A percentile compares a stretch with the other conserved stretches of the same genome.
phyloP scores from a whole-genome alignment of 1,140 invertebrate genomes.

The Cydia fagiglandana region DNA sequence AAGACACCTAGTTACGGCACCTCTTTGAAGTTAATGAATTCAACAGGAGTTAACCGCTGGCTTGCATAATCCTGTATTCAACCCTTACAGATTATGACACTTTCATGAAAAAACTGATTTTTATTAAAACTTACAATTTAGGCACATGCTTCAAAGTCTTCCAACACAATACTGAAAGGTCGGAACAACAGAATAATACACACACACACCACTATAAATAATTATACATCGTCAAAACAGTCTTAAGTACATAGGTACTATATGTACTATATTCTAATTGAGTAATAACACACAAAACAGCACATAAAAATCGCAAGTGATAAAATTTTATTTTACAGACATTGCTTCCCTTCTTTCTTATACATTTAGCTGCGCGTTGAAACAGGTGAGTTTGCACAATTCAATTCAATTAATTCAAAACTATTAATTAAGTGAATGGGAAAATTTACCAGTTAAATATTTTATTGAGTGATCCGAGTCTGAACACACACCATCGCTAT shows the following conservation, averaged over 20 bases:
- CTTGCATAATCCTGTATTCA: slow-evolving; percentile 45
- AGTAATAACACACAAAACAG: no score
- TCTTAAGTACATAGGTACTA: no score
- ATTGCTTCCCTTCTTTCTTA: no score
- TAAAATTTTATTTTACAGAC: no score
- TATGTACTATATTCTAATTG: no score
- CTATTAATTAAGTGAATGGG: background rate
- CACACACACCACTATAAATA: no score
- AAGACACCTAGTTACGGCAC: slow-evolving; percentile 77
- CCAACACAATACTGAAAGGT: background rate
- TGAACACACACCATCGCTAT: slow-evolving; percentile 39
- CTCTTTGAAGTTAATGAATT: slow-evolving; percentile 75
- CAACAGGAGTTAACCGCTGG: slow-evolving; percentile 65
- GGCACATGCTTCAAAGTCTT: background rate
- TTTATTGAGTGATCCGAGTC: slow-evolving; percentile 30
- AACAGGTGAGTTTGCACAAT: no score
- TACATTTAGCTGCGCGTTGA: no score
- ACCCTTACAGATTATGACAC: slow-evolving; percentile 37
- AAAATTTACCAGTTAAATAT: background rate
- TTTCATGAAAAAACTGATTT: background rate
- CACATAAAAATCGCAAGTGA: no score
- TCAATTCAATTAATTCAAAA: no score
- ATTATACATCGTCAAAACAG: no score
- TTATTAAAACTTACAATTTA: background rate
- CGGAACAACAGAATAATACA: no score